Evolutionary conservation across 2,113 vertebrate genomes (phyloP).

Genomic region (Platysternon megacephalum): DNA sequence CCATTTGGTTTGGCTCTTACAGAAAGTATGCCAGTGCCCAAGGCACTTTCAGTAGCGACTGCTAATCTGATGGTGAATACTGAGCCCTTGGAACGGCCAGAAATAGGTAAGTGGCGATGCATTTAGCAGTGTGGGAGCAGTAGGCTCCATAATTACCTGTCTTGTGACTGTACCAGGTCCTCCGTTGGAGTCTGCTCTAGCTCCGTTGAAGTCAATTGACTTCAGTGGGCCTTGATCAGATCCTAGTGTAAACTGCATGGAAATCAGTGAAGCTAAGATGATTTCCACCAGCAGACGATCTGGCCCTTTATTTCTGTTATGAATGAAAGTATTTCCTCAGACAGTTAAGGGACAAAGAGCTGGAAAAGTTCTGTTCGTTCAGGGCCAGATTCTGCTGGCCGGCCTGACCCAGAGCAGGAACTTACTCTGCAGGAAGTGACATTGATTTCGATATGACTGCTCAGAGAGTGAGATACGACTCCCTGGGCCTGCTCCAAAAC

Average conservation of each 20-base stretch:
- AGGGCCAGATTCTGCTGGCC: not conserved
- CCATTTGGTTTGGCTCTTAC: not conserved
- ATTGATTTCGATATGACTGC: not conserved
- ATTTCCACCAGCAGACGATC: not conserved
- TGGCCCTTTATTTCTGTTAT: not conserved
- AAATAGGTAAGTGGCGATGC: constrained; percentile 79
- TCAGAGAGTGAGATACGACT: not conserved
- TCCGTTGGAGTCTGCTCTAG: not conserved
- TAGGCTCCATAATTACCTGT: not conserved
- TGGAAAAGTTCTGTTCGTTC: not conserved
- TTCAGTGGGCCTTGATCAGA: not conserved
- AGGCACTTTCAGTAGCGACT: constrained; percentile 30
- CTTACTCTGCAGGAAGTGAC: not conserved
- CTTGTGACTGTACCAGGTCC: not conserved
- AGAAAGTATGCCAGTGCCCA: constrained; percentile 46
- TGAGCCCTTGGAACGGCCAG: constrained; percentile 78
- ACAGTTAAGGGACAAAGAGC: not conserved
- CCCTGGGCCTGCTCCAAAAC: not conserved
- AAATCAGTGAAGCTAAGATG: not conserved
- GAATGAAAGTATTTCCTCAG: not conserved
- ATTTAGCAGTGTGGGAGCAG: not conserved
- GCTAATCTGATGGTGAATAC: constrained; percentile 75
- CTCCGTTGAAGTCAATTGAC: not conserved
- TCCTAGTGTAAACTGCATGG: not conserved
- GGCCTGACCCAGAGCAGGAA: no score